A percentile compares a stretch with the other conserved stretches of the same genome.
These are phyloP conservation scores for Tricholaema leucomelas DNA, from an alignment of 2,113 vertebrate species.

Conservation along the genomic window DNA sequence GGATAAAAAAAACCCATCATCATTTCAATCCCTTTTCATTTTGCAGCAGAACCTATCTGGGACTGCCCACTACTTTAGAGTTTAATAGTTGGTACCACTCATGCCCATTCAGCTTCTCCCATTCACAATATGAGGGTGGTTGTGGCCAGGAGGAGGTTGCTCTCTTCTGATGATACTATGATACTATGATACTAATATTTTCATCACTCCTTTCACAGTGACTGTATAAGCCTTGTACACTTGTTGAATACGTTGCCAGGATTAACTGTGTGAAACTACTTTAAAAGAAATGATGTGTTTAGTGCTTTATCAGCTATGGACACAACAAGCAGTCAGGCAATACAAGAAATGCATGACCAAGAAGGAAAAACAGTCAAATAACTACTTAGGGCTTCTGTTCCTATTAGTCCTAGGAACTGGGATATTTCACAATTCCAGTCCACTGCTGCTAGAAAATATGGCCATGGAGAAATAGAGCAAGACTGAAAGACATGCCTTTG, in stretches of 20 bases:
- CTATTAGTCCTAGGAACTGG: background rate
- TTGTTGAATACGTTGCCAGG: background rate
- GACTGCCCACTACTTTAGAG: background rate
- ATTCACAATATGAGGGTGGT: too few relatives aligned
- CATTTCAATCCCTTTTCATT: background rate
- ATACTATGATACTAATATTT: too few relatives aligned
- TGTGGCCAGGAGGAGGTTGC: too few relatives aligned
- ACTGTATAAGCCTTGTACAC: background rate
- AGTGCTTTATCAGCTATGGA: background rate
- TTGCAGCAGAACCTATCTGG: background rate
- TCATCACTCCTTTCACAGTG: background rate
- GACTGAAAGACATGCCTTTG: background rate
- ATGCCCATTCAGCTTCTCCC: background rate
- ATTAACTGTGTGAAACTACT: background rate
- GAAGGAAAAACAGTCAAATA: background rate
- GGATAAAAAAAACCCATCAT: background rate
- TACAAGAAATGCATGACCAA: background rate
- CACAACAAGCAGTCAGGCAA: background rate
- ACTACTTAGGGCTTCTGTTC: background rate
- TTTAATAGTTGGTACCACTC: background rate
- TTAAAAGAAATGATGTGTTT: background rate
- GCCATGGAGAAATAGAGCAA: background rate
- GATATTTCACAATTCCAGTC: background rate
- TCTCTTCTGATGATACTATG: too few relatives aligned
- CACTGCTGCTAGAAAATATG: background rate